Conservation (phyloP, 2,113 vertebrate genomes). For the Lophotis ruficrista region DNA sequence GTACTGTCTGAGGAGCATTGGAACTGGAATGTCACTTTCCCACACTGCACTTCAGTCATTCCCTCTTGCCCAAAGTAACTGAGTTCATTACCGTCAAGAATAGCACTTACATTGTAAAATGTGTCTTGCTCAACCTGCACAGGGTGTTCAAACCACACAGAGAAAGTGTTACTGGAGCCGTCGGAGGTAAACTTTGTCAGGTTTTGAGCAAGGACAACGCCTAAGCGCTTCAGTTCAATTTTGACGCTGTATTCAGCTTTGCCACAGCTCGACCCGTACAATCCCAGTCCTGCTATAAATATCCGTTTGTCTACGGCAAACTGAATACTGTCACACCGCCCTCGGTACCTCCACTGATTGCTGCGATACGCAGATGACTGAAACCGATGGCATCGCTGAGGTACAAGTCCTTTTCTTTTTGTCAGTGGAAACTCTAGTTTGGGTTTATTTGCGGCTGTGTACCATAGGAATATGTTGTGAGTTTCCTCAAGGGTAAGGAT, state of each 20-base stretch:
- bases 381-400: slow-evolving; percentile 92
- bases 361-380: slow-evolving; percentile 94
- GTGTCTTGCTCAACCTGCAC: slow-evolving; percentile 95
- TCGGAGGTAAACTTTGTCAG: slow-evolving; percentile 90
- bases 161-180: slow-evolving; percentile 91
- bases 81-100: slow-evolving; percentile 92
- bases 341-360: slow-evolving; percentile 98
- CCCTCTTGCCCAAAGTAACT: slow-evolving; percentile 99
- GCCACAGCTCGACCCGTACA: slow-evolving; percentile 94
- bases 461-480: slow-evolving; percentile 94
- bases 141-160: slow-evolving; percentile 94
- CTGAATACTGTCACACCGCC: slow-evolving; percentile 97
- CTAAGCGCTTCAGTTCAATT: slow-evolving; percentile 94
- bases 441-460: slow-evolving; percentile 92
- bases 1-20: slow-evolving; percentile 99
- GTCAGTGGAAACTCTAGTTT: slow-evolving; percentile 85
- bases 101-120: slow-evolving; percentile 93
- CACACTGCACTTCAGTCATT: slow-evolving; percentile 96
- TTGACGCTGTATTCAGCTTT: slow-evolving; percentile 91
- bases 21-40: slow-evolving; percentile 96
- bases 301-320: slow-evolving; percentile 94
- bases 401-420: slow-evolving; percentile 83
- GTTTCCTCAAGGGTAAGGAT: slow-evolving; percentile 96
- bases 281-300: slow-evolving; percentile 90
- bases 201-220: slow-evolving; percentile 86